These are phyloP conservation scores for Propithecus deckenii DNA, from an alignment of 2,797 vertebrate genomes.

Conservation along the genomic window DNA sequence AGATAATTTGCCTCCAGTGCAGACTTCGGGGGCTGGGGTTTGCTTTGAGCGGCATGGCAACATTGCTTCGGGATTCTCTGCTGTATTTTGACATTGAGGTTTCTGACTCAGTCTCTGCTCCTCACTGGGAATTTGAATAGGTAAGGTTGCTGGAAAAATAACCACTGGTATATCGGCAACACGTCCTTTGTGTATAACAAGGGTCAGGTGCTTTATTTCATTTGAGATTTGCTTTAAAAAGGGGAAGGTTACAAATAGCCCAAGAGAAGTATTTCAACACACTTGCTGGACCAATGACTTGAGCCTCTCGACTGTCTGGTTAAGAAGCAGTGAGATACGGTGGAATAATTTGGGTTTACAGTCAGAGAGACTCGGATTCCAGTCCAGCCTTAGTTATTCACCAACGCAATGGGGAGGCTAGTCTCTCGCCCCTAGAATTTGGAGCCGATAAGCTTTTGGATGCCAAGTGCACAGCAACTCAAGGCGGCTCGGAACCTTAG, in stretches of 20 bases:
- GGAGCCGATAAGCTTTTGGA: not conserved
- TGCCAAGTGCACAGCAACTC: fast-evolving
- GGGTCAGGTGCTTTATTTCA: not conserved
- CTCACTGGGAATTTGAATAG: not conserved
- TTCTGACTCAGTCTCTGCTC: not conserved
- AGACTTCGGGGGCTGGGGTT: not conserved
- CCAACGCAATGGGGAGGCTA: not conserved
- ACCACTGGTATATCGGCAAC: not conserved
- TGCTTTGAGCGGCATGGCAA: not conserved
- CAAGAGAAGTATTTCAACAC: not conserved
- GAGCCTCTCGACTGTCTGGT: not conserved
- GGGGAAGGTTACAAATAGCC: not conserved
- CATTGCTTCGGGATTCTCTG: not conserved
- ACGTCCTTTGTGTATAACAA: not conserved
- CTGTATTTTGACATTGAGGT: not conserved
- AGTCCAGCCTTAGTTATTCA: not conserved
- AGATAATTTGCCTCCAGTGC: not conserved
- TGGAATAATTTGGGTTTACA: not conserved
- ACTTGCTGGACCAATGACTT: not conserved
- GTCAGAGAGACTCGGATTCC: not conserved
- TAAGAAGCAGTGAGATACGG: not conserved
- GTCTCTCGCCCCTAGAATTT: not conserved
- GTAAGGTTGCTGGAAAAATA: not conserved
- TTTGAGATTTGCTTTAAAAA: not conserved
- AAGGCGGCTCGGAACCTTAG: not conserved